Percentiles rank a stretch among this genome's conserved stretches.
These are phyloP conservation scores for Hypanus sabinus DNA, from an alignment of 2,113 vertebrate genomes.

Conservation along the genomic window DNA sequence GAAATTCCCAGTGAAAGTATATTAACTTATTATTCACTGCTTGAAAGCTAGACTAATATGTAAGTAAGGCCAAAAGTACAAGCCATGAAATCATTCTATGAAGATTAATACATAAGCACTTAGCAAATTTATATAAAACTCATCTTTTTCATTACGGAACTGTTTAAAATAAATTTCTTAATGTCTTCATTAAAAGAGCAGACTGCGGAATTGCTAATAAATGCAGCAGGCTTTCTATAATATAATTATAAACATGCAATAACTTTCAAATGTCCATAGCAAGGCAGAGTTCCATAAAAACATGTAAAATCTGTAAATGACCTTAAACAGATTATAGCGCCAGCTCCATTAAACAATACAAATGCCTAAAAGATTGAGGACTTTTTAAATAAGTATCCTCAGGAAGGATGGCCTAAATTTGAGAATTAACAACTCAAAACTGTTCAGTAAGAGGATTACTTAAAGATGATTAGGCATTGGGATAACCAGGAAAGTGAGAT, in stretches of 20 bases:
- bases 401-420: background rate
- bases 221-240: background rate
- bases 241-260: background rate
- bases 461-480: background rate
- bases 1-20: background rate
- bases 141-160: background rate
- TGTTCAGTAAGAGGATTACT: background rate
- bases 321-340: background rate
- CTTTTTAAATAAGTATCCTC: background rate
- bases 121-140: background rate
- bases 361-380: background rate
- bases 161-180: constrained; percentile 9
- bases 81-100: background rate
- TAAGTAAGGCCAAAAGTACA: background rate
- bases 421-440: too few species aligned
- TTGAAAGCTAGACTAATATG: background rate
- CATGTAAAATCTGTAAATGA: background rate
- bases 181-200: background rate
- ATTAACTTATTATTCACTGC: background rate
- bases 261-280: background rate
- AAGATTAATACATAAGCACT: background rate
- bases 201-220: background rate
- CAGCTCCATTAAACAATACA: background rate
- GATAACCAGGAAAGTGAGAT: background rate
- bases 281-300: background rate